These are phyloP conservation scores for Oriolus oriolus DNA, from an alignment of 2,113 vertebrate species.

Conservation along the genomic window DNA sequence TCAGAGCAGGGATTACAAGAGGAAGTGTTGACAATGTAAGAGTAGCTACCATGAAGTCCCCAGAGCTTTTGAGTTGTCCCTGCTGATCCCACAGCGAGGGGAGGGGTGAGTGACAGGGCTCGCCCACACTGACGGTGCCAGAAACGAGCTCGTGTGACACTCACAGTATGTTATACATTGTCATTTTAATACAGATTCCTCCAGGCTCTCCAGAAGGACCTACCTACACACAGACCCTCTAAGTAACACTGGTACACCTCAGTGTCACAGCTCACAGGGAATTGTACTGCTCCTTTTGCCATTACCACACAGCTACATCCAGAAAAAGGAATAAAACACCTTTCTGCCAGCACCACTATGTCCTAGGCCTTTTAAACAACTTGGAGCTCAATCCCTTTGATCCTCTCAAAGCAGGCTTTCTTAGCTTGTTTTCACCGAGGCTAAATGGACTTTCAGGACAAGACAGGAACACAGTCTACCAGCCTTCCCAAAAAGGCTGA, in stretches of 20 bases:
- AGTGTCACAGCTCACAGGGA: background rate
- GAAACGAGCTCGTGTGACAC: background rate
- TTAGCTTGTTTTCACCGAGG: background rate
- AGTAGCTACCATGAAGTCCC: constrained; percentile 61
- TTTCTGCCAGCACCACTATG: background rate
- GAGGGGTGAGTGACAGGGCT: constrained; percentile 1
- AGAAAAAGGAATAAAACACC: background rate
- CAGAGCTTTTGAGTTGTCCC: constrained; percentile 51
- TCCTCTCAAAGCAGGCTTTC: background rate
- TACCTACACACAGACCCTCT: background rate
- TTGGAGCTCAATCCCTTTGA: background rate
- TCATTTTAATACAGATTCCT: background rate
- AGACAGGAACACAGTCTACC: background rate
- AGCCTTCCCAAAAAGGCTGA: background rate
- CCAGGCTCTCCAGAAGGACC: background rate
- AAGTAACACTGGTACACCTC: background rate
- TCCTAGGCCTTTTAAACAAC: background rate
- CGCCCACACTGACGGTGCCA: background rate
- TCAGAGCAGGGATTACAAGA: constrained; percentile 63
- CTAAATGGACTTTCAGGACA: background rate
- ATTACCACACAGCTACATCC: background rate
- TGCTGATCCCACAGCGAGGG: background rate
- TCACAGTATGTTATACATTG: background rate
- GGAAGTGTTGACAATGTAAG: constrained; percentile 67
- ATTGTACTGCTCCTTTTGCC: background rate